Evolutionary conservation across 2,113 vertebrate genomes (phyloP).

Genomic region (Gorsachius goisagi): DNA sequence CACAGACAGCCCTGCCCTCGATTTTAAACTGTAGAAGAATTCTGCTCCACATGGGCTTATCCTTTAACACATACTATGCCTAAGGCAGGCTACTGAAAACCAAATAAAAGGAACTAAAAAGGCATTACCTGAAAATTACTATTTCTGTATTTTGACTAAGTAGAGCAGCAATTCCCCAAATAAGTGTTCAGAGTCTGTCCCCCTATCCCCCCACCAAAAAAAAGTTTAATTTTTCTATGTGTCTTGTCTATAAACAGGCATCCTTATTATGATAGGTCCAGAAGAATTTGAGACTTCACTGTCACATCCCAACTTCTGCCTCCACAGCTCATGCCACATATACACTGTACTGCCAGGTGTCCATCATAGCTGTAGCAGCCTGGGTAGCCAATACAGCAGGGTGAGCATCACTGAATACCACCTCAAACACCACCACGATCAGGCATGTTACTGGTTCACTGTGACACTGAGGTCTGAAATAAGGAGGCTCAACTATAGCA

Average conservation of each 20-base stretch:
- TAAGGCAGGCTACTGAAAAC: neutral
- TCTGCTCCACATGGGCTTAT: neutral
- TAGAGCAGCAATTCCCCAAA: fast-evolving
- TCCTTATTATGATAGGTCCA: neutral
- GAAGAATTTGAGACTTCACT: neutral
- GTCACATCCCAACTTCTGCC: neutral
- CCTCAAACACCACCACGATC: neutral
- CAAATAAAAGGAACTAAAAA: neutral
- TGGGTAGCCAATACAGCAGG: neutral
- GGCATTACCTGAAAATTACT: neutral
- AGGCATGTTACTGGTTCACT: neutral
- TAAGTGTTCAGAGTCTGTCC: neutral
- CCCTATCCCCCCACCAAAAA: fast-evolving
- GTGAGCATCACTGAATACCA: neutral
- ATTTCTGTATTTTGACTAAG: neutral
- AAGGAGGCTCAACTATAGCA: neutral
- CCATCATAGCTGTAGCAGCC: neutral
- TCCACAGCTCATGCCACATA: neutral
- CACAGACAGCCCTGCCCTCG: fast-evolving
- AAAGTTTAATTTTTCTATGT: neutral
- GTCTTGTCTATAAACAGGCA: neutral
- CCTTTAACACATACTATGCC: neutral
- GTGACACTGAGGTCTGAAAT: neutral
- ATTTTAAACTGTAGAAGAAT: neutral
- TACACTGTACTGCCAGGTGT: neutral